These are phyloP conservation scores for Agelastica alni DNA, from an alignment of 2,888 invertebrate species.

Conservation along the genomic window DNA sequence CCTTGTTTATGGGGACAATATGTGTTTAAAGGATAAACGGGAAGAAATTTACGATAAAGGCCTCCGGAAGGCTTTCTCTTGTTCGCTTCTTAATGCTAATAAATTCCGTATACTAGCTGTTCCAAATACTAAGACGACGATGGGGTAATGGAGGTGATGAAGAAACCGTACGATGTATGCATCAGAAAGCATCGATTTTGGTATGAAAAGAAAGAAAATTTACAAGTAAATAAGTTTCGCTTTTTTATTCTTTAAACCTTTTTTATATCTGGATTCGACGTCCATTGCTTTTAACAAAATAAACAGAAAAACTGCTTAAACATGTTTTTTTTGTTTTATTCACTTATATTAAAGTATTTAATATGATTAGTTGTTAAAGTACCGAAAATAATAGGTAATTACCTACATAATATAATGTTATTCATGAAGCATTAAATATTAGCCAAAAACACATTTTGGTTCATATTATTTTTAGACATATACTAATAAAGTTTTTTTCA, in stretches of 20 bases:
- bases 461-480: too few relatives aligned
- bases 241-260: not conserved
- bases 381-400: too few relatives aligned
- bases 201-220: not conserved
- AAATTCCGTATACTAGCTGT: conserved; percentile 25
- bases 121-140: conserved; percentile 4
- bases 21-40: conserved; percentile 34
- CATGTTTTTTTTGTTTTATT: too few relatives aligned
- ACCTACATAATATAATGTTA: too few relatives aligned
- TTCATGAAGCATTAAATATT: too few relatives aligned
- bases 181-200: not conserved
- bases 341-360: too few relatives aligned
- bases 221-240: not conserved
- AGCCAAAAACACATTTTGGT: too few relatives aligned
- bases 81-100: conserved; percentile 28
- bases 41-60: conserved; percentile 31
- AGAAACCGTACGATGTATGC: not conserved
- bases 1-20: conserved; percentile 37
- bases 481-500: too few relatives aligned
- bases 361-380: too few relatives aligned
- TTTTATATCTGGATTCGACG: too few relatives aligned
- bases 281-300: too few relatives aligned
- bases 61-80: conserved; percentile 25
- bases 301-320: too few relatives aligned
- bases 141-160: conserved; percentile 4